Conservation (phyloP, 1,140 invertebrate species). For the Panagrolaimus sp. region DNA sequence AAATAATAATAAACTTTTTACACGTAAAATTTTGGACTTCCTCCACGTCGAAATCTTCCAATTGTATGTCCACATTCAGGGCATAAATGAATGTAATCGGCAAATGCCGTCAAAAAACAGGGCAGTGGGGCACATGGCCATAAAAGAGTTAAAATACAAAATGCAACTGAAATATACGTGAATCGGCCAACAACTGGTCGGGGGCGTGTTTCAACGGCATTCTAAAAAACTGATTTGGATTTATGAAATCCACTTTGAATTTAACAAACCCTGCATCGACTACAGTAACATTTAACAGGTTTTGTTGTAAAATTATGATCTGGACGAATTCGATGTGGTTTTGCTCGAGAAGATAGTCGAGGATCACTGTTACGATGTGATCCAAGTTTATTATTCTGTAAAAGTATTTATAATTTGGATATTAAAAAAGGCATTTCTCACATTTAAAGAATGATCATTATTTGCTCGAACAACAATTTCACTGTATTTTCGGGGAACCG, state of each 20-base stretch:
- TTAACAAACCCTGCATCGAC: constrained; percentile 45
- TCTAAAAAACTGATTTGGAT: constrained; percentile 30
- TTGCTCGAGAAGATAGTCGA: background rate
- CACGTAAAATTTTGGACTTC: constrained; percentile 36
- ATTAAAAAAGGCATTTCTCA: background rate
- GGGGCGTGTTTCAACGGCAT: constrained; percentile 42
- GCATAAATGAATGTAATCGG: constrained; percentile 47
- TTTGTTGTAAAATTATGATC: constrained; percentile 44
- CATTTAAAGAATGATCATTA: constrained; percentile 1
- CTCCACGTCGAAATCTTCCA: constrained; percentile 36
- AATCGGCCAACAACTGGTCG: constrained; percentile 42
- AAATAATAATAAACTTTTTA: constrained; percentile 14
- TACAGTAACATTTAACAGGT: constrained; percentile 45
- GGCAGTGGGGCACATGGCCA: constrained; percentile 48
- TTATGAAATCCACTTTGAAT: background rate
- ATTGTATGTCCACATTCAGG: constrained; percentile 42
- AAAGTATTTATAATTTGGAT: too few relatives aligned
- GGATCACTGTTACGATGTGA: background rate
- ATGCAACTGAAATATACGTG: constrained; percentile 39
- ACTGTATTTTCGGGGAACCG: background rate
- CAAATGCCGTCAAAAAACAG: constrained; percentile 41
- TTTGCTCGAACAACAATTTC: background rate
- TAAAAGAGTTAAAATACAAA: constrained; percentile 46
- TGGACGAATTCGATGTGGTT: constrained; percentile 31
- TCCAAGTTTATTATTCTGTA: too few relatives aligned